Percentiles rank a stretch among this genome's conserved stretches.
Conservation (phyloP, 1,140 invertebrate species). For the Procambarus clarkii region DNA sequence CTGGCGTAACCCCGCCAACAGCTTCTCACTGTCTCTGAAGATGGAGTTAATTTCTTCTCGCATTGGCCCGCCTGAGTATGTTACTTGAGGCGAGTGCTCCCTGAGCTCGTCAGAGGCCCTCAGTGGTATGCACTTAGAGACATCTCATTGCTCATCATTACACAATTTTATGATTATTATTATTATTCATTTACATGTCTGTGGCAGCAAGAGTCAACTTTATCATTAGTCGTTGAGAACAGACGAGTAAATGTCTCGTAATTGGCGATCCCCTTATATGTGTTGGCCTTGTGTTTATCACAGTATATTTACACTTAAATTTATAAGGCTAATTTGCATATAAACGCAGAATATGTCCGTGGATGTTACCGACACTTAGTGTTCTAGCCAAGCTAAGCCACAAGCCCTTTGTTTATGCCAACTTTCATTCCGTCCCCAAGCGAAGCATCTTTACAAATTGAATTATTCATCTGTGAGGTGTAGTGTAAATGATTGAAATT, state of each 20-base stretch:
- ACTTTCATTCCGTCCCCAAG: too few relatives aligned
- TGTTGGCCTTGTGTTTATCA: not conserved
- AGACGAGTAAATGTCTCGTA: not conserved
- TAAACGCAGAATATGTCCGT: not conserved
- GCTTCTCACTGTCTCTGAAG: conserved; percentile 8
- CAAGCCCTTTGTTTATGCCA: too few relatives aligned
- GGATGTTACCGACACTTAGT: not conserved
- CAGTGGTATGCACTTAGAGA: not conserved
- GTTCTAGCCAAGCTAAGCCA: too few relatives aligned
- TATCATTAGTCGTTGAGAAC: not conserved
- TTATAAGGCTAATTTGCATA: not conserved
- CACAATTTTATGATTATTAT: not conserved
- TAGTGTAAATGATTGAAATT: too few relatives aligned
- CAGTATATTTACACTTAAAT: not conserved
- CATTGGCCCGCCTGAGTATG: not conserved
- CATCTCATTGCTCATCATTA: not conserved
- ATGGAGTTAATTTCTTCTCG: conserved; percentile 7
- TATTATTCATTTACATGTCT: not conserved
- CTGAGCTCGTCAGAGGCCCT: not conserved
- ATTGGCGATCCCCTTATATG: not conserved
- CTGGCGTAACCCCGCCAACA: conserved; percentile 1
- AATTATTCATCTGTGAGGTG: too few relatives aligned
- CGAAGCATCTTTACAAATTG: not conserved
- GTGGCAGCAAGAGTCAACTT: not conserved
- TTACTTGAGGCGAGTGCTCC: not conserved